A percentile compares a stretch with the other conserved stretches of the same genome.
Conservation (phyloP, 2,113 vertebrate species). For the Regulus satrapa region DNA sequence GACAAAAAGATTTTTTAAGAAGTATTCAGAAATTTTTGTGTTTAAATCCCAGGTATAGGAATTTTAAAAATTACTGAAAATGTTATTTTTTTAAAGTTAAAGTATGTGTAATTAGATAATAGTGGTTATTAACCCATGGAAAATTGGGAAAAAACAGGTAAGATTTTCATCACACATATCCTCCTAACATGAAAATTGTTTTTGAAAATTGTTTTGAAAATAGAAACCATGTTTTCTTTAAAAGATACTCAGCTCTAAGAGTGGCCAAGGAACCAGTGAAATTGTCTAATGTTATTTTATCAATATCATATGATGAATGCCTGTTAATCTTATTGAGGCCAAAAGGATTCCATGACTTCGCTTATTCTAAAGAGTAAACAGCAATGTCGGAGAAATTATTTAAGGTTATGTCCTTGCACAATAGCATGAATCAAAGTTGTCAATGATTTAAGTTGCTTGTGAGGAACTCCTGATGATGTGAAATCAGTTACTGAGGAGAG, state of each 20-base stretch:
- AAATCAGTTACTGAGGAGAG: neutral
- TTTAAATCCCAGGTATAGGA: neutral
- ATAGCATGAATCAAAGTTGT: neutral
- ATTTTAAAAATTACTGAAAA: conserved; percentile 7
- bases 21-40: neutral
- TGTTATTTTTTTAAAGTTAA: neutral
- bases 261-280: neutral
- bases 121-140: neutral
- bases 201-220: conserved; percentile 28
- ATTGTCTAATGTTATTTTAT: neutral
- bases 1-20: neutral
- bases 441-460: neutral
- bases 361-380: neutral
- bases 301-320: neutral
- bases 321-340: neutral
- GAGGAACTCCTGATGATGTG: neutral
- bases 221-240: neutral
- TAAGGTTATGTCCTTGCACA: neutral
- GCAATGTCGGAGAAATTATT: neutral
- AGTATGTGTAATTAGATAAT: conserved; percentile 24
- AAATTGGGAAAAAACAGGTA: neutral
- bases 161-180: neutral
- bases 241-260: neutral
- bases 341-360: neutral
- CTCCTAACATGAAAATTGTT: neutral